phyloP scores from a whole-genome alignment of 2,888 invertebrate species.

The Clunio marinus region DNA sequence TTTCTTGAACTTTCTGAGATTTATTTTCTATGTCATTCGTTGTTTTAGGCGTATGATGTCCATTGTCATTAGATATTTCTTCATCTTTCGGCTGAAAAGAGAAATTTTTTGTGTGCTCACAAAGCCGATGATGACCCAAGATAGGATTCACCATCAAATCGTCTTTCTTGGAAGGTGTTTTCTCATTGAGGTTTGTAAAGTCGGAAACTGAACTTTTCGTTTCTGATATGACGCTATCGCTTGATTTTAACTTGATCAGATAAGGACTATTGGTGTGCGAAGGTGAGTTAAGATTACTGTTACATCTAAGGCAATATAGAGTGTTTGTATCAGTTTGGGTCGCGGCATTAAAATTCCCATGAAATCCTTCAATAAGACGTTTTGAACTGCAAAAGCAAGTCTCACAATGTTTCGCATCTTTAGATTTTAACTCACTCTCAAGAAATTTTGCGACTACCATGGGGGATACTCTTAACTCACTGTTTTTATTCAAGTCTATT shows the following conservation, averaged over 20 bases:
- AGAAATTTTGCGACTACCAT: constrained; percentile 88
- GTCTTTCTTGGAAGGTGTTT: constrained; percentile 50
- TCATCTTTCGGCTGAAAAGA: background rate
- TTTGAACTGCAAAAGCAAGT: constrained; percentile 67
- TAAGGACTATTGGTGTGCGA: constrained; percentile 52
- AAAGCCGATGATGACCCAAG: constrained; percentile 59
- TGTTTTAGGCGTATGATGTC: background rate
- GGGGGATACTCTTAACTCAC: constrained; percentile 62
- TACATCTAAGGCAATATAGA: constrained; percentile 58
- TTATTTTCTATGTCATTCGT: too few species aligned
- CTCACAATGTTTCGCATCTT: constrained; percentile 75
- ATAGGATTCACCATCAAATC: constrained; percentile 52
- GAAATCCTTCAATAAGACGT: constrained; percentile 56
- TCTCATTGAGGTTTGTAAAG: constrained; percentile 46
- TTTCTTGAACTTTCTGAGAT: background rate
- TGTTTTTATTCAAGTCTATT: constrained; percentile 38
- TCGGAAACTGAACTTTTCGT: constrained; percentile 52
- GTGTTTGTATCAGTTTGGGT: constrained; percentile 61
- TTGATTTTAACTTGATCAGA: constrained; percentile 51
- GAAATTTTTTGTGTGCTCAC: constrained; percentile 51
- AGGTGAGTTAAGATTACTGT: constrained; percentile 55
- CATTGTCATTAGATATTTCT: background rate
- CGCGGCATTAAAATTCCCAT: constrained; percentile 58
- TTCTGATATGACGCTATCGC: constrained; percentile 51
- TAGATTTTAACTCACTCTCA: constrained; percentile 77